These are phyloP conservation scores for Cacatua alba DNA, from an alignment of 2,113 vertebrate genomes.

Conservation along the genomic window DNA sequence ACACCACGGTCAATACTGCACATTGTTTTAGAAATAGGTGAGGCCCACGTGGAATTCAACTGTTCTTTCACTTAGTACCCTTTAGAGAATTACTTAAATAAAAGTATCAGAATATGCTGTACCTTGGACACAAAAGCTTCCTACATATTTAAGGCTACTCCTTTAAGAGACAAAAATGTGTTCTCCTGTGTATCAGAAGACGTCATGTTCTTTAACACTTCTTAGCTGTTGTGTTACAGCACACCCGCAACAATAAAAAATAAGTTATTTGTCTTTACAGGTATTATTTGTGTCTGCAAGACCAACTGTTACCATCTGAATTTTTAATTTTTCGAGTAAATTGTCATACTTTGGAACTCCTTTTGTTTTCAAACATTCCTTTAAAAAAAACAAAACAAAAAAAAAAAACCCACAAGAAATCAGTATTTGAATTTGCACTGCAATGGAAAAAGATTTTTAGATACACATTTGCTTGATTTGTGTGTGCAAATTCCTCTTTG, in stretches of 20 bases:
- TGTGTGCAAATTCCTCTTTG: not conserved
- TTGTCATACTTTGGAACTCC: accelerated
- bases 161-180: not conserved
- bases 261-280: not conserved
- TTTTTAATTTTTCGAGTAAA: not conserved
- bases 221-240: not conserved
- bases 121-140: not conserved
- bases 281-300: not conserved
- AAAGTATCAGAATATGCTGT: not conserved
- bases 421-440: not conserved
- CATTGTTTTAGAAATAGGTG: not conserved
- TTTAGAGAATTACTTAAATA: not conserved
- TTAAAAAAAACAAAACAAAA: too few relatives aligned
- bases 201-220: not conserved
- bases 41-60: not conserved
- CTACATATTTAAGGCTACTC: not conserved
- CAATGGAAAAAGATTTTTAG: not conserved
- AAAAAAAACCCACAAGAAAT: not conserved
- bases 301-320: not conserved
- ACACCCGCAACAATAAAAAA: not conserved
- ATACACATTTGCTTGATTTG: not conserved
- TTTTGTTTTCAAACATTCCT: not conserved
- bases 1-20: not conserved
- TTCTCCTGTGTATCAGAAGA: not conserved
- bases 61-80: not conserved